Evolutionary conservation across 2,113 vertebrate species (phyloP).

Genomic region (Coturnix japonica): DNA sequence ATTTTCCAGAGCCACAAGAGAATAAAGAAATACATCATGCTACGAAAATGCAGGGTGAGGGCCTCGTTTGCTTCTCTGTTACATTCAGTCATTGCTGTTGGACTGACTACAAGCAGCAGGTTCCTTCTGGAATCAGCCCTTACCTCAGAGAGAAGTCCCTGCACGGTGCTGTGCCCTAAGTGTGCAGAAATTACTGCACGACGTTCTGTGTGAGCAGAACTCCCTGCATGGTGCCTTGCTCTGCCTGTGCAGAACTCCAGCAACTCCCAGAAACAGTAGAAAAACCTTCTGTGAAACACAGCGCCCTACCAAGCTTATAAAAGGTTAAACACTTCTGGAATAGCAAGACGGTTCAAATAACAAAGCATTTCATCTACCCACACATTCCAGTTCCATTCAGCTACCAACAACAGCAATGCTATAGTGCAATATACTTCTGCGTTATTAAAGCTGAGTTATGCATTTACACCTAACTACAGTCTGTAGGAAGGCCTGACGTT

Average conservation of each 20-base stretch:
- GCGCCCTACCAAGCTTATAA: conserved; percentile 19
- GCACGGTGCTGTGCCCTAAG: neutral
- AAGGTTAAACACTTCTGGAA: conserved; percentile 66
- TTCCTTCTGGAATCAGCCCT: conserved; percentile 1
- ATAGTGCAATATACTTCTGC: conserved; percentile 17
- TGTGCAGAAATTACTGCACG: neutral
- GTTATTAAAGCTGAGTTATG: conserved; percentile 34
- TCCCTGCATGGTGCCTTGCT: neutral
- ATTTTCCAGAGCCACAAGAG: neutral
- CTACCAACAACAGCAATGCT: conserved; percentile 23
- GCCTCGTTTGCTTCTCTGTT: neutral
- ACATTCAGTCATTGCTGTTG: conserved; percentile 6
- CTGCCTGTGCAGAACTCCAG: neutral
- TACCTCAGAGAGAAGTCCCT: conserved; percentile 17
- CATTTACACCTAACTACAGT: conserved; percentile 41
- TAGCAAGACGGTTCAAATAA: conserved; percentile 55
- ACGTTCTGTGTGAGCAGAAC: neutral
- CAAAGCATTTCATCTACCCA: conserved; percentile 47
- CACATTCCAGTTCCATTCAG: conserved; percentile 44
- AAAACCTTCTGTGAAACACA: conserved; percentile 54
- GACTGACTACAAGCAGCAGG: neutral
- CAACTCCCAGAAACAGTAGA: conserved; percentile 43
- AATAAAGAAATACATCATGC: neutral
- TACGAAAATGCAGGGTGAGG: neutral
- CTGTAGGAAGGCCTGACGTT: conserved; percentile 34